Evolutionary conservation across 1,140 invertebrate species (phyloP).

Genomic region (Drosophila persimilis): DNA sequence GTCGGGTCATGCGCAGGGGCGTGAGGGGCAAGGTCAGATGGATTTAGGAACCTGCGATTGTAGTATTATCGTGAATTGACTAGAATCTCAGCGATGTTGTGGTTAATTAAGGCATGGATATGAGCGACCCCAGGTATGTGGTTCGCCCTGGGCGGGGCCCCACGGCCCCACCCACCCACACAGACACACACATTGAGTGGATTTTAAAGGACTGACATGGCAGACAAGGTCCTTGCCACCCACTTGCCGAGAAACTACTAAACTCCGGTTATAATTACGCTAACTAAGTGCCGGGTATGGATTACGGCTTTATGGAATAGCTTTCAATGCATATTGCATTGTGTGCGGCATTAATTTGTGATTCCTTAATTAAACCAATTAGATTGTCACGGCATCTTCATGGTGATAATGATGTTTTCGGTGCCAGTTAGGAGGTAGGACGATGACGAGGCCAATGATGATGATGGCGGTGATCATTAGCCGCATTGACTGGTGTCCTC

Average conservation of each 20-base stretch:
- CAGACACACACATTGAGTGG: conserved; percentile 6
- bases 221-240: conserved; percentile 9
- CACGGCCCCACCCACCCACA: not conserved
- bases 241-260: not conserved
- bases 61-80: conserved; percentile 35
- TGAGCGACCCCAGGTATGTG: conserved; percentile 46
- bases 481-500: conserved; percentile 39
- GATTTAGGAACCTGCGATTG: conserved; percentile 7
- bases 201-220: conserved; percentile 6
- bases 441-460: conserved; percentile 1
- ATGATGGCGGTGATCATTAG: conserved; percentile 46
- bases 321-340: conserved; percentile 47
- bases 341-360: conserved; percentile 68
- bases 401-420: not conserved
- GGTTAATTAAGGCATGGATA: conserved; percentile 68
- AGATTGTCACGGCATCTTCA: conserved; percentile 38
- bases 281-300: conserved; percentile 53
- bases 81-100: conserved; percentile 39
- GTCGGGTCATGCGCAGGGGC: not conserved
- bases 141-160: conserved; percentile 26
- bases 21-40: conserved; percentile 35
- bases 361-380: conserved; percentile 78
- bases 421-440: not conserved
- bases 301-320: conserved; percentile 51
- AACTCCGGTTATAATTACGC: conserved; percentile 38